Base-by-base conservation (phyloP, 30 jellyfish, hydroid and myxozoan genomes). In the Cassiopea xamachana region DNA sequence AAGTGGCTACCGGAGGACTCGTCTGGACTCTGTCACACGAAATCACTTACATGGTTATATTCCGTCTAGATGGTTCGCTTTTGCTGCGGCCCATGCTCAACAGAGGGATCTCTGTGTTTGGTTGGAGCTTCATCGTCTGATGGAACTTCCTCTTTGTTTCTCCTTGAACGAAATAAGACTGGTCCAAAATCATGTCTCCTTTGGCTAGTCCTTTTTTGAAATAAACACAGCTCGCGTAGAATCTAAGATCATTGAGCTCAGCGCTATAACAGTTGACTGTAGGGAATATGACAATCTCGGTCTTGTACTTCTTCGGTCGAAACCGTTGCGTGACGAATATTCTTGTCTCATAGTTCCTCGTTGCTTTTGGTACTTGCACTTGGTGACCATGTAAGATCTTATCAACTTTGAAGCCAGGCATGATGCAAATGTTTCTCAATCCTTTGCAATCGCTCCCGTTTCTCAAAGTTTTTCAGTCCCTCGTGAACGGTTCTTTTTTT, bases 381-480 rank as follows among this genome's bases (percentile, higher is more conserved):
- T 88, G 79, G 84, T 51, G 69, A 80, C 95, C 95, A 61, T 88
- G 90, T 46, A 88, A 59, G 10, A 88, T 75, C 62, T 79, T 88
- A n/a, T 88, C 95, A 64, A 88, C 81, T 69, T 79, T 68, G 75
- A 88, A 88, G 7, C 95, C 90, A 14, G 87, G 89, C 95, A 88
- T 88, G 3, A 7, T 87, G 77, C 49, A 43, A 60, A 17, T 69
- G 7, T 55, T 3, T 6, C 59, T 16, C 39, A 27, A 27, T 27
- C 39, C 39, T 27, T 27, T 27, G 39, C 39, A 27, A 27, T 27
- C 39, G 39, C 39, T 27, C 39, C 39, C 39, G 39, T 27, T 27
- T 27, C 39, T 27, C 39, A 27, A 27, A 27, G 39, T 27, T 27
- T 27, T 27, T 27, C 39, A 27, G 39, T 27, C 39, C 39, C 39